Base-by-base conservation (phyloP, 2,113 vertebrate species). In the Nothocercus nigrocapillus region DNA sequence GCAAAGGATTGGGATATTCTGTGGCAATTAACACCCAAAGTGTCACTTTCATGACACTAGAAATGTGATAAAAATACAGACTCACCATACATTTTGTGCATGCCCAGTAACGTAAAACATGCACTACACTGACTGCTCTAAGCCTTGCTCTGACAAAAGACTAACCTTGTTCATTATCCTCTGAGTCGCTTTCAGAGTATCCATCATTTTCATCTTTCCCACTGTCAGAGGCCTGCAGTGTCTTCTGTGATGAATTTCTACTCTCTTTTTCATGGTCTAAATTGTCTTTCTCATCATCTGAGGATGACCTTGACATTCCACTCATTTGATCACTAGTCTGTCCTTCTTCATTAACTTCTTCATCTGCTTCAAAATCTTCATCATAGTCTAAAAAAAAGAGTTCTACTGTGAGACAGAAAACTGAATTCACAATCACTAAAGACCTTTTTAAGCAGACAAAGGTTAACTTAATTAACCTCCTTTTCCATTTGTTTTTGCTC, bases 301-400 rank as follows among this genome's bases (percentile, higher is more conserved):
- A 91, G 47, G 97, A 85, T 89, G 98, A 97, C 62, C 97, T 86
- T 68, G 97, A 95, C 86, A 84, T 96, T 96, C 92, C 94, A 70
- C 97, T 95, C 86, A 78, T 94, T 87, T 96, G 94, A 87, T 96
- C 95, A 92, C 76, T 69, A 40, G 45, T 79, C 88, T 92, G 94
- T 94, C 89, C 96, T 90, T 97, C 92, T 89, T 97, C 94, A 63
- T 96, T 95, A 89, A 73, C 53, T 89, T 98, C 98, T 53, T 98
- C 98, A 19, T 99, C 98, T 85, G 91, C 98, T 98, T 99, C 99
- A 98, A 99, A 99, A 98, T 99, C 99, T 96, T 99, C 99, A 83
- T 99, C 98, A 72, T 99, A 99, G 78, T 98, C 99, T 99, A 81
- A 77, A 89, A 85, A 91, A 75, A 96, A 94, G 59, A 97, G 92